Percentiles rank a stretch among this genome's conserved stretches.
These are phyloP conservation scores for Calyptomena viridis DNA, from an alignment of 2,113 vertebrate genomes.

Conservation along the genomic window DNA sequence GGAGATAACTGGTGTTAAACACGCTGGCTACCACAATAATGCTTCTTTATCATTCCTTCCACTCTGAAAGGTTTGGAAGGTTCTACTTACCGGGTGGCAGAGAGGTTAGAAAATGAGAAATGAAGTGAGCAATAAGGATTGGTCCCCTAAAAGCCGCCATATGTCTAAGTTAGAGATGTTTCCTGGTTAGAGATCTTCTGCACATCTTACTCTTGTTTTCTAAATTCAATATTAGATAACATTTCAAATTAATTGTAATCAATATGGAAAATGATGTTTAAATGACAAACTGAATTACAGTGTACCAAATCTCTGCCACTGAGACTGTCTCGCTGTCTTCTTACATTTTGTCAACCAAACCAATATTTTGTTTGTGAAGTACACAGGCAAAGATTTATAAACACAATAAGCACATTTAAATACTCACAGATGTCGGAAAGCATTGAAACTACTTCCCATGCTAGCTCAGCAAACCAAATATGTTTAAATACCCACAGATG, in stretches of 20 bases:
- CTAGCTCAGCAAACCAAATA: neutral
- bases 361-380: neutral
- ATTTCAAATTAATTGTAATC: neutral
- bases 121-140: neutral
- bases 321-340: neutral
- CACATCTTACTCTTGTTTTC: neutral
- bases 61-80: neutral
- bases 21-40: neutral
- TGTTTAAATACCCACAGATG: slow-evolving; percentile 6
- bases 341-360: neutral
- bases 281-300: neutral
- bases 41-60: neutral
- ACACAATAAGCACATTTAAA: neutral
- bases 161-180: neutral
- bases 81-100: neutral
- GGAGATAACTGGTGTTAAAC: neutral
- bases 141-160: neutral
- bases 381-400: neutral
- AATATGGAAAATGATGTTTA: neutral
- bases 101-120: neutral
- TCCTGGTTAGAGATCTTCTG: neutral
- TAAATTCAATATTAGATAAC: neutral
- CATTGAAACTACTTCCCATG: neutral
- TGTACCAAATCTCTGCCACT: neutral
- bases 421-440: neutral